A percentile compares a stretch with the other conserved stretches of the same genome.
These are phyloP conservation scores for Pipra filicauda DNA, from an alignment of 2,113 vertebrate genomes.

Conservation along the genomic window DNA sequence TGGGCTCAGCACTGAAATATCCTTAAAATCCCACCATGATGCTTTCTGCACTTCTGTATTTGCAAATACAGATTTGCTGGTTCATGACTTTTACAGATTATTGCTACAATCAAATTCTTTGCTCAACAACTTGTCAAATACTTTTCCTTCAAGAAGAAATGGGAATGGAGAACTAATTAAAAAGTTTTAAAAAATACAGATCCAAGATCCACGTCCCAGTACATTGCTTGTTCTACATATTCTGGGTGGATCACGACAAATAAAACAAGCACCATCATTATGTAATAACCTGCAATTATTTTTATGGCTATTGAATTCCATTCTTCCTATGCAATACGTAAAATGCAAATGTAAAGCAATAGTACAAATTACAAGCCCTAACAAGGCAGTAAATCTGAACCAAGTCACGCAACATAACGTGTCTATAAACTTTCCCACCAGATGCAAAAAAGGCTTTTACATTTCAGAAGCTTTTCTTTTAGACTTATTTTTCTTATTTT, in stretches of 20 bases:
- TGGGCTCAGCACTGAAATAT: neutral
- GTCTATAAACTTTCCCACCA: conserved; percentile 49
- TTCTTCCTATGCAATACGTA: conserved; percentile 88
- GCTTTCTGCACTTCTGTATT: neutral
- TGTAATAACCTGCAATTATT: conserved; percentile 91
- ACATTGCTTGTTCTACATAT: conserved; percentile 13
- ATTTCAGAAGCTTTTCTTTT: conserved; percentile 10
- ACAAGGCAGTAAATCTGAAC: conserved; percentile 81
- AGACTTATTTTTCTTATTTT: neutral
- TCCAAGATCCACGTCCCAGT: neutral
- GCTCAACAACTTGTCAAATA: neutral
- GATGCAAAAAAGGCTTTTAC: conserved; percentile 6
- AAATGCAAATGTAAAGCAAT: conserved; percentile 80
- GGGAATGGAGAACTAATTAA: neutral
- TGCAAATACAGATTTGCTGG: neutral
- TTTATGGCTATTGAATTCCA: conserved; percentile 92
- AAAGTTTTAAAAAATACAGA: neutral
- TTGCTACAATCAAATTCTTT: neutral
- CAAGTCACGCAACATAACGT: conserved; percentile 81
- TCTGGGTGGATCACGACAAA: conserved; percentile 27
- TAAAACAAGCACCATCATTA: conserved; percentile 77
- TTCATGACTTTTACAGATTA: neutral
- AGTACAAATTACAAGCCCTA: conserved; percentile 88
- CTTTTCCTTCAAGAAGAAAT: neutral
- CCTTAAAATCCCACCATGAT: neutral